Percentiles rank a stretch among this genome's conserved stretches.
phyloP scores from a whole-genome alignment of 2,888 invertebrate genomes.

The Xestia rhomboidea region DNA sequence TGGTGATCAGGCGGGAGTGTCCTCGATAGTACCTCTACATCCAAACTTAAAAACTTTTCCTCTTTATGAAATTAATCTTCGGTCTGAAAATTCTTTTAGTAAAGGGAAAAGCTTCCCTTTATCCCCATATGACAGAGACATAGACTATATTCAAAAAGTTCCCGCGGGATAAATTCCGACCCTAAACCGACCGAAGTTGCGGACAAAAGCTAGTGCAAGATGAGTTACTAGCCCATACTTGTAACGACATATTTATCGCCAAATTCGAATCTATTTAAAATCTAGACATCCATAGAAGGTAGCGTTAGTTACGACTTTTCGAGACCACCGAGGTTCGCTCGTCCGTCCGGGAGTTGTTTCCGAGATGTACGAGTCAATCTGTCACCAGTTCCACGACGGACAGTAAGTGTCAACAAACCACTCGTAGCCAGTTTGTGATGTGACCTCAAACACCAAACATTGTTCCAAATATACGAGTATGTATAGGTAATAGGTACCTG shows the following conservation, averaged over 20 bases:
- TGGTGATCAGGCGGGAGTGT: too few species aligned
- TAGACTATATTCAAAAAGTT: background rate
- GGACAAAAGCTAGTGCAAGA: background rate
- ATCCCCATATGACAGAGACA: too few species aligned
- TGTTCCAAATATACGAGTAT: background rate
- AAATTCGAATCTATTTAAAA: conserved; percentile 8
- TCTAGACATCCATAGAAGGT: conserved; percentile 8
- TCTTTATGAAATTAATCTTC: too few species aligned
- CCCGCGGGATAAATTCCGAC: background rate
- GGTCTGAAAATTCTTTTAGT: too few species aligned
- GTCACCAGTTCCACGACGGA: conserved; percentile 9
- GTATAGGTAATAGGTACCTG: background rate
- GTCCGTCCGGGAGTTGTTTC: background rate
- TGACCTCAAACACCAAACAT: background rate
- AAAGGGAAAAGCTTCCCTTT: background rate
- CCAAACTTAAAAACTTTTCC: too few species aligned
- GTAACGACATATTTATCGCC: background rate
- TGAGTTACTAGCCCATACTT: background rate
- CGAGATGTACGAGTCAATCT: conserved; percentile 43
- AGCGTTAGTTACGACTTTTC: conserved; percentile 17
- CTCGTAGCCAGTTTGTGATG: background rate
- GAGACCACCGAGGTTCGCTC: conserved; percentile 10
- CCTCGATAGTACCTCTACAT: too few species aligned
- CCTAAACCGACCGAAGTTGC: background rate
- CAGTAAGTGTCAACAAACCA: conserved; percentile 38